These are phyloP conservation scores for Pseudochirops corinnae DNA, from an alignment of 2,797 vertebrate species.

Conservation along the genomic window DNA sequence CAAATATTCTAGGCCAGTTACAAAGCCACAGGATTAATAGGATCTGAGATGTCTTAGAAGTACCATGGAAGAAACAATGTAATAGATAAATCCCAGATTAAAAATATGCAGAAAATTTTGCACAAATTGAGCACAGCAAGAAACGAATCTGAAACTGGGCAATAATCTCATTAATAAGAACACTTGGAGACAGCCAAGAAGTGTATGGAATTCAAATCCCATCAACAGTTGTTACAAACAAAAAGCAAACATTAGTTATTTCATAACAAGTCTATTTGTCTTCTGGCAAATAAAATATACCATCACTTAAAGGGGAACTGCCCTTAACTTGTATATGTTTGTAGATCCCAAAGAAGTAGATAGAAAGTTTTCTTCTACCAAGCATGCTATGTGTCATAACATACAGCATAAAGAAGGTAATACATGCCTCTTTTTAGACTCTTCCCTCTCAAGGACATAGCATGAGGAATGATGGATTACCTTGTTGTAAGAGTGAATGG, in stretches of 20 bases:
- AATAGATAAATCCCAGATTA: background rate
- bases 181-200: background rate
- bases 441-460: background rate
- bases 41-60: background rate
- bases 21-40: background rate
- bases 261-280: background rate
- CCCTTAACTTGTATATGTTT: background rate
- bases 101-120: background rate
- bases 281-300: background rate
- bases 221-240: background rate
- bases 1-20: background rate
- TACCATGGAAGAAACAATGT: background rate
- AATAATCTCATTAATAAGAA: background rate
- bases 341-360: background rate
- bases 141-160: background rate
- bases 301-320: background rate
- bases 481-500: background rate
- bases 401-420: background rate
- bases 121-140: background rate
- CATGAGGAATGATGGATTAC: background rate
- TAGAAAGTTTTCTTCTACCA: background rate
- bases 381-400: background rate
- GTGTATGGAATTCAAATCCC: background rate
- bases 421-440: constrained; percentile 1
- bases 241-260: background rate